Conservation (phyloP, 2,888 invertebrate species). For the Antitype chi region DNA sequence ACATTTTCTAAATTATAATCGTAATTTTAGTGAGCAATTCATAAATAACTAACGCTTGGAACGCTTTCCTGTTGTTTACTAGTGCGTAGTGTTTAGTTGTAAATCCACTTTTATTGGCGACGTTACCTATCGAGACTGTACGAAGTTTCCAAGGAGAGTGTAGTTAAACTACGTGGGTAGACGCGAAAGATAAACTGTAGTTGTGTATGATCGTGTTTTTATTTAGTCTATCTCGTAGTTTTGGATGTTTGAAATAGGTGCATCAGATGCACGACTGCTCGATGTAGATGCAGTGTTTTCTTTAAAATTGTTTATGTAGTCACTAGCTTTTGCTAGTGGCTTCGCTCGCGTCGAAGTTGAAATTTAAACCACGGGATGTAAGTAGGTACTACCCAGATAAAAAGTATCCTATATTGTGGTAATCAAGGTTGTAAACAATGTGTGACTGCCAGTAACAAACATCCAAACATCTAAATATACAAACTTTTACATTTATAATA, state of each 20-base stretch:
- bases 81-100: conserved; percentile 33
- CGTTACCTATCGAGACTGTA: conserved; percentile 43
- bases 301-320: too few relatives aligned
- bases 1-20: not conserved
- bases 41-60: conserved; percentile 13
- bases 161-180: conserved; percentile 57
- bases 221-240: conserved; percentile 45
- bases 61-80: conserved; percentile 42
- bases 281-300: not conserved
- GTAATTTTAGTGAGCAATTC: conserved; percentile 21
- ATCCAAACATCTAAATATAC: too few relatives aligned
- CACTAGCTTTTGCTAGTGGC: too few relatives aligned
- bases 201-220: conserved; percentile 47
- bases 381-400: too few relatives aligned
- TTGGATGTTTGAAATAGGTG: conserved; percentile 11
- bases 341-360: too few relatives aligned
- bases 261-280: conserved; percentile 22
- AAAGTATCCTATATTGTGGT: too few relatives aligned
- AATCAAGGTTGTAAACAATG: too few relatives aligned
- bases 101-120: conserved; percentile 53
- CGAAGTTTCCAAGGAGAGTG: conserved; percentile 53
- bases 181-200: conserved; percentile 48
- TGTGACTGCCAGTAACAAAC: too few relatives aligned
- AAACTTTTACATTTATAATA: too few relatives aligned
- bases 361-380: too few relatives aligned